A percentile compares a stretch with the other conserved stretches of the same genome.
phyloP scores from a whole-genome alignment of 2,113 vertebrate species.

The Struthio camelus region DNA sequence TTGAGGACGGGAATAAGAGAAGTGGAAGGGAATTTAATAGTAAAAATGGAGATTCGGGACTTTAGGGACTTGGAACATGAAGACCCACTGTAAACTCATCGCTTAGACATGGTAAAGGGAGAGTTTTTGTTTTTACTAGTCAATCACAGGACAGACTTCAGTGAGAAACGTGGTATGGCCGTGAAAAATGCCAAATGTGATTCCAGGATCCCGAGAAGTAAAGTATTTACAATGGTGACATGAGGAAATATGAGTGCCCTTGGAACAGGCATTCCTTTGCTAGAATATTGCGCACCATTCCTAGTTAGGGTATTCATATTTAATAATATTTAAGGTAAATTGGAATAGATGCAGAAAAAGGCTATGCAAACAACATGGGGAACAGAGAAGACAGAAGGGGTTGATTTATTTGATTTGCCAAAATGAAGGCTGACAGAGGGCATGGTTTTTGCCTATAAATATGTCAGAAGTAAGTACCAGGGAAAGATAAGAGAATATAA shows the following conservation, averaged over 20 bases:
- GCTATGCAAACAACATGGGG: neutral
- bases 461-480: neutral
- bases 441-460: neutral
- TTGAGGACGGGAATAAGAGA: neutral
- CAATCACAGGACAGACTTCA: neutral
- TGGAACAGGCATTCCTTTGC: neutral
- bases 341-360: neutral
- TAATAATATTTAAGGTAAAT: neutral
- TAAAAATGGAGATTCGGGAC: neutral
- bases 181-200: neutral
- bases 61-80: neutral
- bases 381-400: neutral
- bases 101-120: neutral
- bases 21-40: neutral
- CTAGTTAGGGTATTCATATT: neutral
- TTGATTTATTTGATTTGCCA: neutral
- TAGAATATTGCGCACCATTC: neutral
- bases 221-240: neutral
- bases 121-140: neutral
- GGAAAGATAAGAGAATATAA: neutral
- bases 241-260: neutral
- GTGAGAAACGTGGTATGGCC: neutral
- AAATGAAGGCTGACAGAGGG: neutral
- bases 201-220: neutral
- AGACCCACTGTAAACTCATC: neutral